Percentiles rank a stretch among this genome's conserved stretches.
Conservation (phyloP, 2,113 vertebrate species). For the Ursus arctos region DNA sequence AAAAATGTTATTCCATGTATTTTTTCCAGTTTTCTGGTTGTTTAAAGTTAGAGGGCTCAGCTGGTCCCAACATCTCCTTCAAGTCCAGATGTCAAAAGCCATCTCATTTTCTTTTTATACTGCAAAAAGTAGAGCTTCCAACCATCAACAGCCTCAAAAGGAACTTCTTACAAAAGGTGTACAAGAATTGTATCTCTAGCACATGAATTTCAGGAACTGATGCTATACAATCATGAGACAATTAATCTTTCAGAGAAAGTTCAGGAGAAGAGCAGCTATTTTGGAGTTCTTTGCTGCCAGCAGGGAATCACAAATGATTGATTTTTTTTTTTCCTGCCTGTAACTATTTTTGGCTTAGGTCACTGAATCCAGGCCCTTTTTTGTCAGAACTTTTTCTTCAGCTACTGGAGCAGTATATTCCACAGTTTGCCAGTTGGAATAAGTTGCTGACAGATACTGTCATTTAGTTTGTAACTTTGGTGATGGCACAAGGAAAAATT, state of each 20-base stretch:
- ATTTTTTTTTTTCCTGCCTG: constrained; percentile 43
- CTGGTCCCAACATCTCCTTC: background rate
- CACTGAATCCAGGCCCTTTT: constrained; percentile 53
- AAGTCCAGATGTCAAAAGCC: constrained; percentile 31
- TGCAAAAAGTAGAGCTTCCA: background rate
- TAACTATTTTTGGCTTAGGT: constrained; percentile 73
- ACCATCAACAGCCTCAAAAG: background rate
- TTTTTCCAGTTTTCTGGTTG: background rate
- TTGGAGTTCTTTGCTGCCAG: constrained; percentile 64
- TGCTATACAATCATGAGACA: constrained; percentile 32
- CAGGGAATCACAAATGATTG: constrained; percentile 60
- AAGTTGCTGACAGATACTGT: constrained; percentile 28
- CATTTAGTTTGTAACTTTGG: constrained; percentile 43
- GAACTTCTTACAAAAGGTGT: constrained; percentile 19
- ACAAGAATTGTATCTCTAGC: background rate
- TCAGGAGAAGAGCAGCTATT: constrained; percentile 64
- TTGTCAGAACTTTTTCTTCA: constrained; percentile 25
- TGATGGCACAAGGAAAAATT: background rate
- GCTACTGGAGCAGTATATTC: constrained; percentile 30
- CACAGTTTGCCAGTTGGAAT: constrained; percentile 23
- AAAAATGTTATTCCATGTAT: background rate
- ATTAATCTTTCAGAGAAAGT: constrained; percentile 65
- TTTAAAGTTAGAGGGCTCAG: background rate
- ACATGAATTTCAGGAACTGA: constrained; percentile 27
- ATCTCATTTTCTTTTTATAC: constrained; percentile 6